These are phyloP conservation scores for Diadegma fenestrale DNA, from an alignment of 2,888 invertebrate species.

Conservation along the genomic window DNA sequence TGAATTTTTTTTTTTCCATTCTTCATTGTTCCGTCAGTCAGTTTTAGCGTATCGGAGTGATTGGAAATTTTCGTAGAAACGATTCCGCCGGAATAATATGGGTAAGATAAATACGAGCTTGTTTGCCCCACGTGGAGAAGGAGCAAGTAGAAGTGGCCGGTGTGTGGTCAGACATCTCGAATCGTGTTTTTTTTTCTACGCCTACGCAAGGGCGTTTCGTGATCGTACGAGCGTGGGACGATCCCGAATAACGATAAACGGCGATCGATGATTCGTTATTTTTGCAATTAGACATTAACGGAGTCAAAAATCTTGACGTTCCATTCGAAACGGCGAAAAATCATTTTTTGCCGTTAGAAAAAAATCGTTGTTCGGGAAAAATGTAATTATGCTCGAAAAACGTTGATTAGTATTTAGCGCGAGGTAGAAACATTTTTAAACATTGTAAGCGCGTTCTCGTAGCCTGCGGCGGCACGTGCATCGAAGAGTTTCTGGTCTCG, in stretches of 20 bases:
- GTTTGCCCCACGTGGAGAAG: not conserved
- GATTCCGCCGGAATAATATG: not conserved
- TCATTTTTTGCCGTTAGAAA: not conserved
- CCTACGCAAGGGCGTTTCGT: constrained; percentile 4
- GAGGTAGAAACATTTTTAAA: constrained; percentile 14
- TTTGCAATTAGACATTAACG: too few species aligned
- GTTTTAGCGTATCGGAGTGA: not conserved
- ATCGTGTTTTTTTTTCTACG: not conserved
- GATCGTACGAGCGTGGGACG: not conserved
- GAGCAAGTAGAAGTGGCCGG: constrained; percentile 32
- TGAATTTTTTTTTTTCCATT: not conserved
- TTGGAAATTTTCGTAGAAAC: not conserved
- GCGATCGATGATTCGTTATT: constrained; percentile 49
- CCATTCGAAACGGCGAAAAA: not conserved
- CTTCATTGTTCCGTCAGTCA: not conserved
- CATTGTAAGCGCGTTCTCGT: constrained; percentile 45
- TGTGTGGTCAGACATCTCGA: constrained; percentile 24
- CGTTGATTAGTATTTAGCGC: not conserved
- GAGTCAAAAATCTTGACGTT: not conserved
- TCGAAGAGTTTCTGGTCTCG: constrained; percentile 15
- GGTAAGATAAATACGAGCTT: not conserved
- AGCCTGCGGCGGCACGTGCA: constrained; percentile 50
- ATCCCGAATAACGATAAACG: constrained; percentile 45
- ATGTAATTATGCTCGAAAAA: not conserved
- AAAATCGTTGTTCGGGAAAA: not conserved